These are phyloP conservation scores for Turnix velox DNA, from an alignment of 2,113 vertebrate genomes.

Conservation along the genomic window DNA sequence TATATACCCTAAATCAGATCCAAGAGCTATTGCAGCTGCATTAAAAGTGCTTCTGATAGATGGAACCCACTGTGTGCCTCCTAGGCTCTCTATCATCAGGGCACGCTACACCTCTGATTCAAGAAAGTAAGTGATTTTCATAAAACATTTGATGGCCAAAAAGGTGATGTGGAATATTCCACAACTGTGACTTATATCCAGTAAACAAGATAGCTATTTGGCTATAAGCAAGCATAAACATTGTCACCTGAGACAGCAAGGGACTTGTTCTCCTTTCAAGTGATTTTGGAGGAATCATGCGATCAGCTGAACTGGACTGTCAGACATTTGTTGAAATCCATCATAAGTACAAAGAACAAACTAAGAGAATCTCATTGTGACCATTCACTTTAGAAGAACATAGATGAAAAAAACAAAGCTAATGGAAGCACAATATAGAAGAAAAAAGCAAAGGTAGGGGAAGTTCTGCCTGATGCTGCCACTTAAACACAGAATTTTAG, in stretches of 20 bases:
- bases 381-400: neutral
- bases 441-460: neutral
- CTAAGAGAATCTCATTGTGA: neutral
- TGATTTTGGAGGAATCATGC: neutral
- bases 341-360: neutral
- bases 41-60: neutral
- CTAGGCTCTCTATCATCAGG: neutral
- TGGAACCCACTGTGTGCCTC: neutral
- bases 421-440: neutral
- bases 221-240: neutral
- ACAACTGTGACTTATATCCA: neutral
- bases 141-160: neutral
- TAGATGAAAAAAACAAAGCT: neutral
- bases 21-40: neutral
- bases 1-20: neutral
- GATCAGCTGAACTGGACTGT: neutral
- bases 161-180: neutral
- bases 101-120: neutral
- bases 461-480: neutral
- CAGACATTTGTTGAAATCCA: neutral
- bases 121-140: neutral
- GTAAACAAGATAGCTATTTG: neutral
- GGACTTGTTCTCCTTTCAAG: neutral
- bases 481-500: neutral
- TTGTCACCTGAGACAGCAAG: neutral